These are phyloP conservation scores for Ericerus pela DNA, from an alignment of 1,140 invertebrate species.

Conservation along the genomic window DNA sequence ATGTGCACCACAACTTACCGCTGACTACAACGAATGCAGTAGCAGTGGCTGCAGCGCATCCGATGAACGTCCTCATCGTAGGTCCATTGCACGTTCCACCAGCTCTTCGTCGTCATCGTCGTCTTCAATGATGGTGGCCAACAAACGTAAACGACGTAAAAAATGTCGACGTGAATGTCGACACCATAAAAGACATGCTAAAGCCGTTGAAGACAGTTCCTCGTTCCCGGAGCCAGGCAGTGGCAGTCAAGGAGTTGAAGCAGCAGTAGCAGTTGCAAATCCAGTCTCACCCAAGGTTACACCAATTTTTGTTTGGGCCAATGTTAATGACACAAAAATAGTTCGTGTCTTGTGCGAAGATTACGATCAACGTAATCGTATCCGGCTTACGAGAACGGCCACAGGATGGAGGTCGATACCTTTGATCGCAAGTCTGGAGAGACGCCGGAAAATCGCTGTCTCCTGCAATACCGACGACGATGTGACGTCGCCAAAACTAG, in stretches of 20 bases:
- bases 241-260: background rate
- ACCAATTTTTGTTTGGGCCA: constrained; percentile 67
- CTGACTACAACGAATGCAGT: constrained; percentile 11
- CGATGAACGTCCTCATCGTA: background rate
- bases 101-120: background rate
- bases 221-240: background rate
- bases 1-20: no score
- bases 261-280: background rate
- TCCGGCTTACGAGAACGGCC: constrained; percentile 58
- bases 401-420: constrained; percentile 68
- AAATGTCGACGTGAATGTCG: background rate
- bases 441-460: background rate
- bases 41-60: background rate
- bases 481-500: no score
- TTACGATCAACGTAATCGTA: constrained; percentile 65
- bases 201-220: no score
- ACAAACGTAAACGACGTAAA: background rate
- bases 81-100: no score
- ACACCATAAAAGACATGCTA: background rate
- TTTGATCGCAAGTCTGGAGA: constrained; percentile 44
- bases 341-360: constrained; percentile 69
- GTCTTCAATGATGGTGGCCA: background rate
- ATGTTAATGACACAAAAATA: constrained; percentile 56
- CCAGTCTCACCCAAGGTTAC: constrained; percentile 41
- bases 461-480: no score